Evolutionary conservation across 2,797 vertebrate species (phyloP).

Genomic region (Sphenodon punctatus): DNA sequence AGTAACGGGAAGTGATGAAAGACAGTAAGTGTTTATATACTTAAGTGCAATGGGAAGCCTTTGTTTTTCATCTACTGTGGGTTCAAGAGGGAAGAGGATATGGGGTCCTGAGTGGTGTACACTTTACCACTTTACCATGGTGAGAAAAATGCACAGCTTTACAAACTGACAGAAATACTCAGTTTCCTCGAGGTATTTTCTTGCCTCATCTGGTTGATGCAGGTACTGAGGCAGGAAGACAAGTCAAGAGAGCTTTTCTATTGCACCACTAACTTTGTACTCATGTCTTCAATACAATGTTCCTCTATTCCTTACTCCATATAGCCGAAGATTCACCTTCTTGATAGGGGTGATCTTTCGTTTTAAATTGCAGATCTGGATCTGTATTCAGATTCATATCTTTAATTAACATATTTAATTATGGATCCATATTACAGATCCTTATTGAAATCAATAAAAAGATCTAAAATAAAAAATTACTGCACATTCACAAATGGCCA

Average conservation of each 20-base stretch:
- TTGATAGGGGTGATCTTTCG: too few species aligned
- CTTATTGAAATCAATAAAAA: too few species aligned
- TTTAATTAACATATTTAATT: too few species aligned
- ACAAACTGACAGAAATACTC: background rate
- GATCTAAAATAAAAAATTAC: too few species aligned
- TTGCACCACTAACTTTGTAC: background rate
- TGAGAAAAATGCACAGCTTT: background rate
- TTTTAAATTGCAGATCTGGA: too few species aligned
- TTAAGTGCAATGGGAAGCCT: conserved; percentile 2
- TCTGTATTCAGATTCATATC: too few species aligned
- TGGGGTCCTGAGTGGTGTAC: background rate
- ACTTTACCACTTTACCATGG: background rate
- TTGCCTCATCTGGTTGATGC: background rate
- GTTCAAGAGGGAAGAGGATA: background rate
- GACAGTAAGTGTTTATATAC: background rate
- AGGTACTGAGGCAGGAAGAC: background rate
- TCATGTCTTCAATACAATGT: background rate
- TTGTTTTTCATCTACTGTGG: background rate
- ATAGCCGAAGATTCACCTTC: conserved; percentile 1
- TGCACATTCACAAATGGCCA: too few species aligned
- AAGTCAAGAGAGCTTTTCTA: background rate
- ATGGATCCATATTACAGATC: too few species aligned
- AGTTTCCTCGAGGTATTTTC: background rate
- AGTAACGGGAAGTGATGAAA: background rate
- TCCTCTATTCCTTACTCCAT: background rate